These are phyloP conservation scores for Zygothrica quintamaculata DNA, from an alignment of 2,888 invertebrate genomes.

Conservation along the genomic window DNA sequence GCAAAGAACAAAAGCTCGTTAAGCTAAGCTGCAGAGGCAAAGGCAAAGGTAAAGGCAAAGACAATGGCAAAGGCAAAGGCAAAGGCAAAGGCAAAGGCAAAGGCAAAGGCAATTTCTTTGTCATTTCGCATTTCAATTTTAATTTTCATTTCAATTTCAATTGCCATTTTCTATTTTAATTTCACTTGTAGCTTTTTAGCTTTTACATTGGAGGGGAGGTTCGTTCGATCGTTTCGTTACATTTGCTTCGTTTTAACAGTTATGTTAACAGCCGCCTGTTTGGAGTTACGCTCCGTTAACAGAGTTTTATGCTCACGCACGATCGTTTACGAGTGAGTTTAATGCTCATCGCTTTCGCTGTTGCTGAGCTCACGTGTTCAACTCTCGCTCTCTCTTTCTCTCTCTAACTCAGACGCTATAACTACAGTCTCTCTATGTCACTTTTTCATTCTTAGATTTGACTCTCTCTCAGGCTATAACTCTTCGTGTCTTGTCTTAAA, in stretches of 20 bases:
- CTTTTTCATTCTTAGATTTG: neutral
- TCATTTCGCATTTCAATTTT: conserved; percentile 24
- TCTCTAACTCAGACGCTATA: too few relatives aligned
- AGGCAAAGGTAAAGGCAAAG: conserved; percentile 5
- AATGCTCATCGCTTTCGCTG: conserved; percentile 1
- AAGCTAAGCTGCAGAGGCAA: conserved; percentile 27
- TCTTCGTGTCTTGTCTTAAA: conserved; percentile 27
- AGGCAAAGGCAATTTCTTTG: neutral
- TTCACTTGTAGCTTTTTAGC: neutral
- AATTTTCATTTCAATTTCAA: conserved; percentile 17
- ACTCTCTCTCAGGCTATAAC: conserved; percentile 19
- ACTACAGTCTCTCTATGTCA: conserved; percentile 4
- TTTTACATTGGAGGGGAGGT: neutral
- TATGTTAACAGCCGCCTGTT: conserved; percentile 19
- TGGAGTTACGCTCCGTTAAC: conserved; percentile 12
- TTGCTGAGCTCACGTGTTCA: conserved; percentile 19
- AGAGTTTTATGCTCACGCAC: conserved; percentile 33
- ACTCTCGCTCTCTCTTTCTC: conserved; percentile 25
- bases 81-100: too few relatives aligned
- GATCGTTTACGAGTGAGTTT: conserved; percentile 25
- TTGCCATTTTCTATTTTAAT: too few relatives aligned
- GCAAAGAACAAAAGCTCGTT: conserved; percentile 64
- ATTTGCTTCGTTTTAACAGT: neutral
- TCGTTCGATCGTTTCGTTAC: neutral
- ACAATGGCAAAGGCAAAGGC: too few relatives aligned